Evolutionary conservation across 2,113 vertebrate species (phyloP).

Genomic region (Indicator indicator): DNA sequence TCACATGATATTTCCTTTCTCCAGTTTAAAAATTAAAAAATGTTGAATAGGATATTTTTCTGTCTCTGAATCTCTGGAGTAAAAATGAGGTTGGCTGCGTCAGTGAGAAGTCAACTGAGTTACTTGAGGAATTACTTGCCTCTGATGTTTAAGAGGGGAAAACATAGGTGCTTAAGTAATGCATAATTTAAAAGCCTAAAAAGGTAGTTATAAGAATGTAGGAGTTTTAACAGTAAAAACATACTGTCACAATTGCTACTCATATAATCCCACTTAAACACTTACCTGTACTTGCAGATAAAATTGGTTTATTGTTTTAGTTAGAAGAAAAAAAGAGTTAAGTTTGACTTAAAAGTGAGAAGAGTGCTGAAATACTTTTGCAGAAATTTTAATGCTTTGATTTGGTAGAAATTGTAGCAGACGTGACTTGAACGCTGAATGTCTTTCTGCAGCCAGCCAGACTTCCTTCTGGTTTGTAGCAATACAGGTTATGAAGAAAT

Average conservation of each 20-base stretch:
- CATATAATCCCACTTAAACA: not conserved
- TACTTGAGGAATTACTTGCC: constrained; percentile 10
- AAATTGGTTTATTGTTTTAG: not conserved
- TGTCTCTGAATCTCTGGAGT: constrained; percentile 2
- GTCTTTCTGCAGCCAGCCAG: not conserved
- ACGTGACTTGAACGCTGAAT: not conserved
- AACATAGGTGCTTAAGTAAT: not conserved
- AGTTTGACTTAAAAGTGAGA: not conserved
- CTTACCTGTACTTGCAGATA: not conserved
- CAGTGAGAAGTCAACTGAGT: constrained; percentile 8
- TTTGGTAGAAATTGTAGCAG: not conserved
- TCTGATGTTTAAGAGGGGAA: not conserved
- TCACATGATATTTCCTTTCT: constrained; percentile 31
- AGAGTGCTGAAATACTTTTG: not conserved
- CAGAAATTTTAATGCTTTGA: not conserved
- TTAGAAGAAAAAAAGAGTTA: not conserved
- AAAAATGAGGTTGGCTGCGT: not conserved
- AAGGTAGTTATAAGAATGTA: not conserved
- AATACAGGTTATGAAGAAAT: not conserved
- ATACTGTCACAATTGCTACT: not conserved
- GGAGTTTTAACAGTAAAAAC: not conserved
- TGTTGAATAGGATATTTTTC: constrained; percentile 46
- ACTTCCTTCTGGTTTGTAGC: not conserved
- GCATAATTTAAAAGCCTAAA: not conserved
- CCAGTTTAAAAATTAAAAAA: constrained; percentile 51